These are phyloP conservation scores for Criorhina ranunculi DNA, from an alignment of 2,888 invertebrate species.

Conservation along the genomic window DNA sequence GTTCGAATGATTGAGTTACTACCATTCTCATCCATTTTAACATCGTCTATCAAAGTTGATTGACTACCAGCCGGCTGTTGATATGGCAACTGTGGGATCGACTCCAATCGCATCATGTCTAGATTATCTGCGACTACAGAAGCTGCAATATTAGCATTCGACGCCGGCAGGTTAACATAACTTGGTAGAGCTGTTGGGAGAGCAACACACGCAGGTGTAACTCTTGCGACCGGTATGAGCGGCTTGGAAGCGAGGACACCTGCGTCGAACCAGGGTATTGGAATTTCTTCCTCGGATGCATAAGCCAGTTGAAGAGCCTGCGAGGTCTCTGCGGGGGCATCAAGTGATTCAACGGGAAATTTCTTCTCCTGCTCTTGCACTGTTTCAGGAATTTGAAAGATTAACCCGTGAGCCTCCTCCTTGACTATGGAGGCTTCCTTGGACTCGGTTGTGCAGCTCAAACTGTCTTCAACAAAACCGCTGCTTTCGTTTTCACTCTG, in stretches of 20 bases:
- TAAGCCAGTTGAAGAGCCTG: conserved; percentile 90
- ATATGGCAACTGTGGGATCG: conserved; percentile 49
- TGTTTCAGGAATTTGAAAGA: conserved; percentile 23
- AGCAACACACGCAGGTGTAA: conserved; percentile 85
- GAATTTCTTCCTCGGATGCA: conserved; percentile 91
- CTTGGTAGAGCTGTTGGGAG: conserved; percentile 83
- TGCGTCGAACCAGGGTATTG: conserved; percentile 91
- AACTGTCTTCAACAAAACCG: conserved; percentile 57
- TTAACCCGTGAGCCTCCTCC: conserved; percentile 3
- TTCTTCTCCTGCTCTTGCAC: conserved; percentile 14
- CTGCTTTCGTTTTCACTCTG: conserved; percentile 72
- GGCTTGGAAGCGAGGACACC: conserved; percentile 88
- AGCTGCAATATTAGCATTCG: conserved; percentile 34
- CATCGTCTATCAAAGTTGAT: conserved; percentile 52
- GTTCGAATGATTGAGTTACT: conserved; percentile 20
- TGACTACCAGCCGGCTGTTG: conserved; percentile 13
- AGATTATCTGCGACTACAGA: conserved; percentile 35
- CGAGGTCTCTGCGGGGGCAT: conserved; percentile 82
- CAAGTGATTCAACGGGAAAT: conserved; percentile 75
- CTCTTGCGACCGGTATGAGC: conserved; percentile 86
- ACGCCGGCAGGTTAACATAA: conserved; percentile 83
- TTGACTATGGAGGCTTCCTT: conserved; percentile 27
- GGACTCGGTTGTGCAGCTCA: conserved; percentile 22
- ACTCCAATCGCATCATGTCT: conserved; percentile 54
- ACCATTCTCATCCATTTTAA: conserved; percentile 58